Conservation (phyloP, 92 coral and sea anemone genomes). For the Palythoa caribaeorum region DNA sequence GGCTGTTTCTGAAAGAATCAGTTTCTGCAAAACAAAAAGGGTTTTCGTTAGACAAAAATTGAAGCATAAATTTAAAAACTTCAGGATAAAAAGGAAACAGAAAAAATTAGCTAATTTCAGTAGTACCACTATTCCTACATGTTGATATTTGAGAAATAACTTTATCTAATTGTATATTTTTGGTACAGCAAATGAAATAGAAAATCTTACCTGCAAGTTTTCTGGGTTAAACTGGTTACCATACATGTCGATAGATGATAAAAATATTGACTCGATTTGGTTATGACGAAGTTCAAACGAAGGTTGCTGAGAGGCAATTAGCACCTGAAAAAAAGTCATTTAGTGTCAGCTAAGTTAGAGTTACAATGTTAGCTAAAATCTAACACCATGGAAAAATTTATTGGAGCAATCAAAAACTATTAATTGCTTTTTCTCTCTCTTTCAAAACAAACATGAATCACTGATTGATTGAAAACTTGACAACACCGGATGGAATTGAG, state of each 20-base stretch:
- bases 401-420: background rate
- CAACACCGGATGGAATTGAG: too few relatives aligned
- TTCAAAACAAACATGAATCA: background rate
- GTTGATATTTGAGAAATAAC: background rate
- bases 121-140: too few relatives aligned
- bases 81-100: too few relatives aligned
- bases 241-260: conserved; percentile 96
- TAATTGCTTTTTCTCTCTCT: background rate
- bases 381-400: background rate
- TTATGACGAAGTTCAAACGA: conserved; percentile 97
- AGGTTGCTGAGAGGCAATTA: conserved; percentile 95
- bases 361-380: background rate
- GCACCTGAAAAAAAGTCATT: conserved; percentile 65
- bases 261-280: conserved; percentile 93
- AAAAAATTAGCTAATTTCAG: too few relatives aligned
- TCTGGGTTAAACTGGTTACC: conserved; percentile 95
- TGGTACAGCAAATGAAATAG: background rate
- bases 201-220: conserved; percentile 78
- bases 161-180: too few relatives aligned
- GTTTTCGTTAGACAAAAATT: background rate
- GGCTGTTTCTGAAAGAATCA: conserved; percentile 94
- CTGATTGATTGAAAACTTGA: too few relatives aligned
- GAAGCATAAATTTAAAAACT: too few relatives aligned
- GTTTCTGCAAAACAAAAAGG: conserved; percentile 67
- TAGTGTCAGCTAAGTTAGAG: background rate